Percentiles rank a stretch among this genome's conserved stretches.
Conservation (phyloP, 2,888 invertebrate species). For the Agriopis aurantiaria region DNA sequence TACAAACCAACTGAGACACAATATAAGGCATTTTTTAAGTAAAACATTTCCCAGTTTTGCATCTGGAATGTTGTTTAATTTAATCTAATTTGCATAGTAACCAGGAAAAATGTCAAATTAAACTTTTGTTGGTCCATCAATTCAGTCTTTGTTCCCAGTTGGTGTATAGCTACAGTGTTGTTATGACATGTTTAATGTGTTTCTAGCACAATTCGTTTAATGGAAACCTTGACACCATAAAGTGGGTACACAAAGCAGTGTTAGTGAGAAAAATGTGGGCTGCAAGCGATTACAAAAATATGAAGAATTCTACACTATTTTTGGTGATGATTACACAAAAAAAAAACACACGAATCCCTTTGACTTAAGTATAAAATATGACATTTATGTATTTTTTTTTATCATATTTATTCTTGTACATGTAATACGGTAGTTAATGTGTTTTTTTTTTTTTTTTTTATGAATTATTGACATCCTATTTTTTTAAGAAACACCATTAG, state of each 20-base stretch:
- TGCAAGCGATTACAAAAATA: conserved; percentile 15
- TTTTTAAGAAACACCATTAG: too few relatives aligned
- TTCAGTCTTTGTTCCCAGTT: neutral
- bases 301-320: neutral
- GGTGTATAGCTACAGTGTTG: conserved; percentile 1
- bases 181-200: conserved; percentile 42
- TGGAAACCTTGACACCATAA: conserved; percentile 30
- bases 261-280: conserved; percentile 15
- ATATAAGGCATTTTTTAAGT: too few relatives aligned
- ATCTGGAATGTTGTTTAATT: neutral
- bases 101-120: neutral
- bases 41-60: too few relatives aligned
- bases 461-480: too few relatives aligned
- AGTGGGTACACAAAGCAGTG: conserved; percentile 23
- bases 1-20: too few relatives aligned
- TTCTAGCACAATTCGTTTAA: conserved; percentile 33
- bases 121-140: neutral
- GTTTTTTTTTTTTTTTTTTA: too few relatives aligned
- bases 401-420: too few relatives aligned
- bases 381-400: too few relatives aligned
- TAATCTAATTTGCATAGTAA: neutral
- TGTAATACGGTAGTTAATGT: too few relatives aligned
- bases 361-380: neutral
- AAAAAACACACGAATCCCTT: neutral
- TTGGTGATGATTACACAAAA: neutral